These are phyloP conservation scores for Monomorium pharaonis DNA, from an alignment of 1,140 invertebrate species.

Conservation along the genomic window DNA sequence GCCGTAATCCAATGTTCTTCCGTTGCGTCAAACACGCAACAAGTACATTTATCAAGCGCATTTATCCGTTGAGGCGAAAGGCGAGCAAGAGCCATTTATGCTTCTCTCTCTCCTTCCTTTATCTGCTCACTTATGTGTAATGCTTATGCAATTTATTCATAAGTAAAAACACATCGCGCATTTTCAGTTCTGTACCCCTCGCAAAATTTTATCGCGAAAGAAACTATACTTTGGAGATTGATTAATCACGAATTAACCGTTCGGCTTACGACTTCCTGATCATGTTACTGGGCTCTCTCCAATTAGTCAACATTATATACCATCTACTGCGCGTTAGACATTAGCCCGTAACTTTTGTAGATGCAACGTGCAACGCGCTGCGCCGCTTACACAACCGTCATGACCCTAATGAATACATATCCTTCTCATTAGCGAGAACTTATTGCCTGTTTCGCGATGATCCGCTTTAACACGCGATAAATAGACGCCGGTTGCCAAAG, in stretches of 20 bases:
- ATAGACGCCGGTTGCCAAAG: background rate
- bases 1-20: conserved; percentile 5
- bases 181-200: background rate
- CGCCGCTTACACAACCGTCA: conserved; percentile 20
- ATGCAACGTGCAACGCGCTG: background rate
- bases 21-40: conserved; percentile 53
- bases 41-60: conserved; percentile 57
- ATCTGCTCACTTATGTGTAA: background rate
- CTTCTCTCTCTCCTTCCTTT: conserved; percentile 20
- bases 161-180: background rate
- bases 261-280: background rate
- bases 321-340: background rate
- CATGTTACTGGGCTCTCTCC: conserved; percentile 31
- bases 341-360: conserved; percentile 11
- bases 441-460: conserved; percentile 28
- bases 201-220: background rate
- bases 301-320: conserved; percentile 48
- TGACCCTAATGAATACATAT: conserved; percentile 49
- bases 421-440: conserved; percentile 29
- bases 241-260: conserved; percentile 29
- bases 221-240: background rate
- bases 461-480: conserved; percentile 33
- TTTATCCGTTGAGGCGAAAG: conserved; percentile 40
- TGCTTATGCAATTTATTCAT: background rate
- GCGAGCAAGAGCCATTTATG: conserved; percentile 35